Evolutionary conservation across 2,113 vertebrate species (phyloP), one percentile per base, ranked within the genome.

Genomic region (Apaloderma vittatum): DNA sequence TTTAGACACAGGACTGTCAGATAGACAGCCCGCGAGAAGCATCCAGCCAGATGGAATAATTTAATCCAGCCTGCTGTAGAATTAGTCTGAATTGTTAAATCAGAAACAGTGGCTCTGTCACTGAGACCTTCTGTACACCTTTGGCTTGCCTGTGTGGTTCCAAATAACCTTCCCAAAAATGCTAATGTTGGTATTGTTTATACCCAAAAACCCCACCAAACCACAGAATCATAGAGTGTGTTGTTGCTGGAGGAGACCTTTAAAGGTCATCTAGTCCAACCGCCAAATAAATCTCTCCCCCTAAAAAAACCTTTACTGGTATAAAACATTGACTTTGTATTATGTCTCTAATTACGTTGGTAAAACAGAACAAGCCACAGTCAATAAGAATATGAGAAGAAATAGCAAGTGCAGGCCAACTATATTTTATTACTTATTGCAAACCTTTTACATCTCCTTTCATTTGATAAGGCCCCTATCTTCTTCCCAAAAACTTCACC

Each of bases 1-100:
- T 95, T 94, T 93, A 76, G 93, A 62, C 79, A 66, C 58, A 88
- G 55, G 57, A 45, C 79, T 93, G 94, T 88, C 67, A 79, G 61
- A 78, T 1, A 91, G 78, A 30, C 32, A 78, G 82, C 78, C 49
- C 90, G 30, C 83, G 40, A 94, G 71, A 86, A 73, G 46, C 88
- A 86, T 24, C n/a, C 2, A 3, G 66, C 66, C 94, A 90, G 23
- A 65, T 88, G 78, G 73, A 61, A 85, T 63, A 11, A 76, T 86
- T 82, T 94, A 90, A 92, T 95, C 90, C 74, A 93, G 45, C 49
- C 81, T 79, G 48, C 52, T 91, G 77, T 77, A 97, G 77, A 91
- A 67, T 77, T 48, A 21, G 29, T 79, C 52, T 37, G 34, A 68
- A 72, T 32, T 86, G 66, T 71, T 94, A 52, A 61, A 88, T 85